Base-by-base conservation (phyloP, 2,888 invertebrate genomes). In the Gryllus longicercus region DNA sequence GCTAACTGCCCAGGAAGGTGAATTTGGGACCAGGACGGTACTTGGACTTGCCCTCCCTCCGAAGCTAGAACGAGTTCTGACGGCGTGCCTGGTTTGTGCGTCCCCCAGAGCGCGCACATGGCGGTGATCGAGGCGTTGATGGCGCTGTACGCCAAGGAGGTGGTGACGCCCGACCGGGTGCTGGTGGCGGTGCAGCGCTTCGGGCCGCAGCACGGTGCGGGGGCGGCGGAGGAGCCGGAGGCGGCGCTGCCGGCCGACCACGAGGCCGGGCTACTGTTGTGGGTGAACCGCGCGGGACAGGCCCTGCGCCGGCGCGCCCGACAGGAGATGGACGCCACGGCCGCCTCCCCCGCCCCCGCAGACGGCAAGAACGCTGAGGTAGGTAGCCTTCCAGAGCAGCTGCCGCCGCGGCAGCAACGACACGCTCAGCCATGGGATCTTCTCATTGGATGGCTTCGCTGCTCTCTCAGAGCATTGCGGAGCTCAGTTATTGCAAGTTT, bases 121-220 rank as follows among this genome's bases (percentile, higher is more conserved):
- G 93, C 95, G 87, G 95, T 98, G 88, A 95, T 97, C 88, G 97
- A 98, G 89, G 95, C 96, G 84, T 91, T 98, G 88, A 97, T 98
- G 97, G 91, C 92, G 87, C 91, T 98, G 85, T 97, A 97, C 89
- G 94, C 96, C 84, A 94, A 95, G 85, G 97, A 98, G 88, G 95
- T 97, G 85, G 94, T 96, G 83, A 95, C 96, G 78, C 90, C 93
- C 80, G 97, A 97, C 87, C 91, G 96, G 81, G 94, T 97, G 83
- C 90, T 93, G 81, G 93, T 95, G 84, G 96, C 96, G 83, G 93
- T 96, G 84, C 93, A 93, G 87, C 91, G 96, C 85, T 95, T 95
- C 87, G 82, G 87, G 85, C 80, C 83, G 82, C 80, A 83, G 23
- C 84, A 86, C 83, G 87, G 87, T 86, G n/a, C 16, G 63, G 63